Evolutionary conservation across 2,797 vertebrate species (phyloP).

Genomic region (Macropodus opercularis): DNA sequence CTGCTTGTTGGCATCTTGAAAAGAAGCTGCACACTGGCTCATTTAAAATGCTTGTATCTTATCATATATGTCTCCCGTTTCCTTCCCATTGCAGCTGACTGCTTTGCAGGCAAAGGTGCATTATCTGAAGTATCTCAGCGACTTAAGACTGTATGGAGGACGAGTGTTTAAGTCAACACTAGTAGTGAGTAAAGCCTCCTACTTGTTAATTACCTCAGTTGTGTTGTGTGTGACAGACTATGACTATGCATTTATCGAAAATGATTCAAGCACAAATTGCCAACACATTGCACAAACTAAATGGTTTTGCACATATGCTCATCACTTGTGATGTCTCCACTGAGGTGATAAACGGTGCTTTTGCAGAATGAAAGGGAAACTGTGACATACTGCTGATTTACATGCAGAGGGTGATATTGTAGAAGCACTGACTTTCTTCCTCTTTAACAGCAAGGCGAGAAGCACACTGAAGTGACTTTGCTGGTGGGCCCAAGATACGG

Average conservation of each 20-base stretch:
- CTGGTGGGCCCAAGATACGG: slow-evolving; percentile 96
- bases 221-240: no score
- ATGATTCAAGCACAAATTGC: not conserved
- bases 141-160: slow-evolving; percentile 95
- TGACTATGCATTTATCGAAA: no score
- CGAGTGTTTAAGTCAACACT: slow-evolving; percentile 95
- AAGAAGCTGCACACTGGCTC: slow-evolving; percentile 3
- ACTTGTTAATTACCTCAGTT: no score
- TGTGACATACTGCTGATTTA: slow-evolving; percentile 6
- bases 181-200: slow-evolving; percentile 86
- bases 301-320: not conserved
- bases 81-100: slow-evolving; percentile 84
- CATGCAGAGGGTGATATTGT: not conserved
- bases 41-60: not conserved
- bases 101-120: slow-evolving; percentile 97
- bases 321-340: not conserved
- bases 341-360: not conserved
- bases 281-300: no score
- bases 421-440: slow-evolving; percentile 19
- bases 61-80: slow-evolving; percentile 7
- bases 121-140: slow-evolving; percentile 98
- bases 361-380: not conserved
- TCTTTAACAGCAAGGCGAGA: slow-evolving; percentile 92
- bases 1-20: slow-evolving; percentile 1
- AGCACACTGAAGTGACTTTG: slow-evolving; percentile 95